phyloP scores from a whole-genome alignment of 2,888 invertebrate species.

The Orchesellides sinensis region DNA sequence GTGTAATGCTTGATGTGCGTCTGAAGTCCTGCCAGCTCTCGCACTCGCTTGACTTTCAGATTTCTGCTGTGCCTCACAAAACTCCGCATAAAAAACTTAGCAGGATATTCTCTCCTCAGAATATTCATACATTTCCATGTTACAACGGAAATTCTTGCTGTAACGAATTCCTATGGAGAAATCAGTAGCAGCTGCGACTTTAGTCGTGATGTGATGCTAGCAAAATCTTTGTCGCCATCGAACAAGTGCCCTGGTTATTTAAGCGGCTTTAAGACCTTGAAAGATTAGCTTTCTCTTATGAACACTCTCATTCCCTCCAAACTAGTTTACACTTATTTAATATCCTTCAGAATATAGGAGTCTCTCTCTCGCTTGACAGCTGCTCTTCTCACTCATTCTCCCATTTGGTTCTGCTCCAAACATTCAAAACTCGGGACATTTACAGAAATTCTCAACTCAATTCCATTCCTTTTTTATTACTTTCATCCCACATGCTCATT shows the following conservation, averaged over 20 bases:
- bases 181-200: too few species aligned
- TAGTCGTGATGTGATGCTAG: conserved; percentile 47
- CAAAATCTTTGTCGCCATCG: conserved; percentile 42
- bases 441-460: too few species aligned
- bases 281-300: conserved; percentile 32
- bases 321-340: too few species aligned
- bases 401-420: neutral
- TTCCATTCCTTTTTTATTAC: too few species aligned
- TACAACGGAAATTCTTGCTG: too few species aligned
- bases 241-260: conserved; percentile 47
- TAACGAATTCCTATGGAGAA: too few species aligned
- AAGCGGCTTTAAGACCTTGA: conserved; percentile 31
- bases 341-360: too few species aligned
- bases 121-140: too few species aligned
- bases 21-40: neutral
- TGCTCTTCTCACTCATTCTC: neutral
- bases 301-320: conserved; percentile 11
- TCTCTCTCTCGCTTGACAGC: neutral
- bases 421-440: too few species aligned
- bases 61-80: conserved; percentile 3
- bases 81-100: too few species aligned
- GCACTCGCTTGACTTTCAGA: conserved; percentile 40
- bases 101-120: neutral
- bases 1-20: neutral
- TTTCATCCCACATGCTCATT: too few species aligned